Evolutionary conservation across 2,797 vertebrate species (phyloP).

Genomic region (Amblyraja radiata): DNA sequence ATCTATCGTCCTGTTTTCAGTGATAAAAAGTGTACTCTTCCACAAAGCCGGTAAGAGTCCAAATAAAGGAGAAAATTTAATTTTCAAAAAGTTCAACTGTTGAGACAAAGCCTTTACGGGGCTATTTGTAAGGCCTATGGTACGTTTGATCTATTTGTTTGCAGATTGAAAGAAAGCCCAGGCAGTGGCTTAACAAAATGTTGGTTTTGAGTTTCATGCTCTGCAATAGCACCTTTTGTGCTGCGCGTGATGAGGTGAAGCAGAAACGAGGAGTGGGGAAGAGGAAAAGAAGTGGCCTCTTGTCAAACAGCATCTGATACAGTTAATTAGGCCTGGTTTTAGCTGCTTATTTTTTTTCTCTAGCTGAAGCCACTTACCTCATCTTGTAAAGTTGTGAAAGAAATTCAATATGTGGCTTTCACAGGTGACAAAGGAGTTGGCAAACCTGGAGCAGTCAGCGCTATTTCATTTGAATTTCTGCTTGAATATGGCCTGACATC

Average conservation of each 20-base stretch:
- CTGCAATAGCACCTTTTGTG: conserved; percentile 32
- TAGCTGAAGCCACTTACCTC: conserved; percentile 20
- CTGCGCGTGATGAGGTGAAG: conserved; percentile 18
- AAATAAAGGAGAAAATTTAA: conserved; percentile 12
- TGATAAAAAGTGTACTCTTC: neutral
- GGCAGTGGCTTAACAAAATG: conserved; percentile 20
- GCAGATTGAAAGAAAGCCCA: conserved; percentile 8
- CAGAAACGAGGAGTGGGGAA: conserved; percentile 19
- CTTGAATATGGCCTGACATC: neutral
- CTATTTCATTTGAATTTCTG: conserved; percentile 19
- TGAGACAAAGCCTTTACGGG: conserved; percentile 13
- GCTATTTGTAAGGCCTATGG: neutral
- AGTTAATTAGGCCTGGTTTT: conserved; percentile 31
- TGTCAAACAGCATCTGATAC: conserved; percentile 35
- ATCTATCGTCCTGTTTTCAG: neutral
- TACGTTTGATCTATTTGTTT: conserved; percentile 34
- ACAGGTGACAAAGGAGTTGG: conserved; percentile 32
- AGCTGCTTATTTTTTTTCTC: neutral
- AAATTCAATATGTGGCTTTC: conserved; percentile 34
- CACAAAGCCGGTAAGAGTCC: neutral
- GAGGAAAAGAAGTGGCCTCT: conserved; percentile 30
- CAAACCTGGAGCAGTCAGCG: conserved; percentile 15
- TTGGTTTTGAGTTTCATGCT: conserved; percentile 32
- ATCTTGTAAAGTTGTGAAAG: conserved; percentile 30
- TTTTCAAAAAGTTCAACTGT: neutral